These are phyloP conservation scores for Cinclus mexicanus DNA, from an alignment of 2,113 vertebrate species.

Conservation along the genomic window DNA sequence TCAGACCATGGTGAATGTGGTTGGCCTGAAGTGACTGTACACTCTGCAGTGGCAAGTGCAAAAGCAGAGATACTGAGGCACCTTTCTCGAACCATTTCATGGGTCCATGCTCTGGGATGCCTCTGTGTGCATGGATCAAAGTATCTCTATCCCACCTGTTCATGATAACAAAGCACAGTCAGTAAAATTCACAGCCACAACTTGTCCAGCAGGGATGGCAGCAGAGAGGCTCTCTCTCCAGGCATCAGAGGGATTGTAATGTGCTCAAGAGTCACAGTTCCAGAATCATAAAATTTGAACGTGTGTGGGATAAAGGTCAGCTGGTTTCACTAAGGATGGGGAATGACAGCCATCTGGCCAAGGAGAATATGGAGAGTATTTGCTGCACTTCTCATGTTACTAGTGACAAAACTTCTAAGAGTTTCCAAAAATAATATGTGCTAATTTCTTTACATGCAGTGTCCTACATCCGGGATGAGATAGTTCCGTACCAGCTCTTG, in stretches of 20 bases:
- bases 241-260: not conserved
- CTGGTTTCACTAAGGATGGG: not conserved
- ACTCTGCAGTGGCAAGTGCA: not conserved
- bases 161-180: not conserved
- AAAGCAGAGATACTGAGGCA: not conserved
- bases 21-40: not conserved
- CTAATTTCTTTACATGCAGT: not conserved
- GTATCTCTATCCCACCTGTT: not conserved
- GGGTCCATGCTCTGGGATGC: not conserved
- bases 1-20: not conserved
- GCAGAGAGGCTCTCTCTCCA: not conserved
- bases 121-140: not conserved
- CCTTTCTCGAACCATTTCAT: not conserved
- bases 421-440: constrained; percentile 16
- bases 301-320: not conserved
- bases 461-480: not conserved
- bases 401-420: constrained; percentile 2
- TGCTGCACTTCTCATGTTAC: not conserved
- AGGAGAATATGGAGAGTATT: not conserved
- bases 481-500: not conserved
- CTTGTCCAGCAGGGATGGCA: not conserved
- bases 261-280: not conserved
- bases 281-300: not conserved
- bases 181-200: not conserved
- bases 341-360: not conserved